Conservation (phyloP, 1,140 invertebrate species). For the Akabosia matsudoensis region DNA sequence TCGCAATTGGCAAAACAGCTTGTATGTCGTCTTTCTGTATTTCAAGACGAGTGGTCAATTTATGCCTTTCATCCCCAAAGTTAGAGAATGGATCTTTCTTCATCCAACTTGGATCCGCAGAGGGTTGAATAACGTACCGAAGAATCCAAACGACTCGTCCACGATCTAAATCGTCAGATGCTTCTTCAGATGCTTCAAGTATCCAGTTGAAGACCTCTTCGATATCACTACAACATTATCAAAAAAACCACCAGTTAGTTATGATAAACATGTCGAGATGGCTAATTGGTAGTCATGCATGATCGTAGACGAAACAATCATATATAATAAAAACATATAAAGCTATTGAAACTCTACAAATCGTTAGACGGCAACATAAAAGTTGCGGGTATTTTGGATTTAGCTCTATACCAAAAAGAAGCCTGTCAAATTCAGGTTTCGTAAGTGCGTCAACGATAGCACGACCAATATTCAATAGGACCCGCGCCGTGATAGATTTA, state of each 20-base stretch:
- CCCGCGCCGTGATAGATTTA: too few species aligned
- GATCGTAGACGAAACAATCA: too few species aligned
- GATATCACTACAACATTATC: constrained; percentile 52
- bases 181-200: constrained; percentile 79
- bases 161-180: constrained; percentile 69
- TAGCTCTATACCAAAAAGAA: too few species aligned
- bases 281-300: too few species aligned
- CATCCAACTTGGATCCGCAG: constrained; percentile 52
- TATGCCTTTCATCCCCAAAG: constrained; percentile 62
- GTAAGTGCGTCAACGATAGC: too few species aligned
- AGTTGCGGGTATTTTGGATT: too few species aligned
- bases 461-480: too few species aligned
- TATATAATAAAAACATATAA: neutral
- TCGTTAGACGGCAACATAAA: too few species aligned
- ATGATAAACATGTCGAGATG: too few species aligned
- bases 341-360: neutral
- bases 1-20: constrained; percentile 87
- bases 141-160: constrained; percentile 77
- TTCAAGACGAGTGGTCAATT: constrained; percentile 75
- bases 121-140: constrained; percentile 65
- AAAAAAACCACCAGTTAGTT: too few species aligned
- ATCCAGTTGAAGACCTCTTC: constrained; percentile 87
- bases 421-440: too few species aligned
- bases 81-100: constrained; percentile 55
- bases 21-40: constrained; percentile 93